Evolutionary conservation across 2,797 vertebrate genomes (phyloP).

Genomic region (Ptychadena robeensis): DNA sequence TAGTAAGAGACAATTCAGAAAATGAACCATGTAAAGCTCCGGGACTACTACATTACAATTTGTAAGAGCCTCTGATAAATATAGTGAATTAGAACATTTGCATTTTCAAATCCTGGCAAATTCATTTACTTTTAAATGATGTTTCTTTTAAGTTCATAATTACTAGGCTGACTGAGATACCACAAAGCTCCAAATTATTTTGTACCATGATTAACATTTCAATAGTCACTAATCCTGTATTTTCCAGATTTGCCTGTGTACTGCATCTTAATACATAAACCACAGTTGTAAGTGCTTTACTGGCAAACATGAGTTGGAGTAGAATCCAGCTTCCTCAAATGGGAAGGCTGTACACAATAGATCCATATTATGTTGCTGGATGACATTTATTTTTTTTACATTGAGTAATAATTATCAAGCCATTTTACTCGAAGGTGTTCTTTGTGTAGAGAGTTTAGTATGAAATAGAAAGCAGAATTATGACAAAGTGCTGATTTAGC

Average conservation of each 20-base stretch:
- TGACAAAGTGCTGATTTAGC: constrained; percentile 7
- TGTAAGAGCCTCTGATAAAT: constrained; percentile 37
- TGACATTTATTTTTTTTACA: neutral
- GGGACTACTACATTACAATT: constrained; percentile 47
- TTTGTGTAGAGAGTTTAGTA: neutral
- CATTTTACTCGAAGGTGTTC: neutral
- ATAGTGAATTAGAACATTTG: neutral
- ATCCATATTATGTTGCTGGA: neutral
- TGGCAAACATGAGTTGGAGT: neutral
- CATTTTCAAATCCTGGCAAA: constrained; percentile 2
- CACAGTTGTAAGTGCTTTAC: constrained; percentile 1
- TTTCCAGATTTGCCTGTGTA: constrained; percentile 9
- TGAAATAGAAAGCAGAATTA: neutral
- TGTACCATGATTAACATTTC: constrained; percentile 19
- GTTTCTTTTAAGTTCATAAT: constrained; percentile 9
- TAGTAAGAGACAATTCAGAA: constrained; percentile 64
- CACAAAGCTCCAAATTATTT: constrained; percentile 12
- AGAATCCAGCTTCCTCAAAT: neutral
- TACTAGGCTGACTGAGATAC: constrained; percentile 13
- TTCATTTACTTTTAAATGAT: constrained; percentile 3
- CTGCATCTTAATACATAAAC: constrained; percentile 19
- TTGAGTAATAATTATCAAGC: constrained; percentile 5
- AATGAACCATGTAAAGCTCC: constrained; percentile 62
- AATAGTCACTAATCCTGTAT: constrained; percentile 24
- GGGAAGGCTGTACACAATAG: neutral